A percentile compares a stretch with the other conserved stretches of the same genome.
Conservation (phyloP, 2,797 vertebrate genomes). For the Acridotheres tristis region DNA sequence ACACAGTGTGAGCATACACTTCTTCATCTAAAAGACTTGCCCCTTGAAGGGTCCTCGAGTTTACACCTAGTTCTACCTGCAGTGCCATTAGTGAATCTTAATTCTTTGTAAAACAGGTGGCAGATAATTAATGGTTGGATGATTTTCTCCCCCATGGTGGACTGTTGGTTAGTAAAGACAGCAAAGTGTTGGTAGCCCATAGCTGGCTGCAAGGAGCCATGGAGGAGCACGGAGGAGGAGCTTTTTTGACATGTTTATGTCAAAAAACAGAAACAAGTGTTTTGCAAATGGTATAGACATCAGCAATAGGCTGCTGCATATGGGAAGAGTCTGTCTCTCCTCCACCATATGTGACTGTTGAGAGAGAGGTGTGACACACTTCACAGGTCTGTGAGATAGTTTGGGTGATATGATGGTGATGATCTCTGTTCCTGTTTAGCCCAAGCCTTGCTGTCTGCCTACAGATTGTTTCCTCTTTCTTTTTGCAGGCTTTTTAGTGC, state of each 20-base stretch:
- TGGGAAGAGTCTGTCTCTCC: slow-evolving; percentile 48
- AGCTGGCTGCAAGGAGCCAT: not conserved
- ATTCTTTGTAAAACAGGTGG: not conserved
- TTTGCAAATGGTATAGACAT: not conserved
- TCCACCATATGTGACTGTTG: not conserved
- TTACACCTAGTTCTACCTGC: not conserved
- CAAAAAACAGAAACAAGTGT: not conserved
- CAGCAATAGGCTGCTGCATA: slow-evolving; percentile 5
- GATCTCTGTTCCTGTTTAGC: slow-evolving; percentile 35
- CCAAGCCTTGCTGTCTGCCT: slow-evolving; percentile 43
- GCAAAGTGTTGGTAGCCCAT: not conserved
- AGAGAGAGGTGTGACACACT: slow-evolving; percentile 15
- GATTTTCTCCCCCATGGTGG: not conserved
- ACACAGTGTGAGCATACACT: not conserved
- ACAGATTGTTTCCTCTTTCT: slow-evolving; percentile 59
- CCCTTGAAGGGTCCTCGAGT: not conserved
- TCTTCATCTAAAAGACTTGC: not conserved
- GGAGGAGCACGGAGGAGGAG: not conserved
- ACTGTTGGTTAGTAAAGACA: not conserved
- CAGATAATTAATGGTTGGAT: not conserved
- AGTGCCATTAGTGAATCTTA: not conserved
- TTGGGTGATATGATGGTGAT: not conserved
- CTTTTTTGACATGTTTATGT: not conserved
- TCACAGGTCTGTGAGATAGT: not conserved
- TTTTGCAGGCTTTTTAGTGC: slow-evolving; percentile 95